Evolutionary conservation across 2,888 invertebrate genomes (phyloP).

Genomic region (Parochlus steinenii): DNA sequence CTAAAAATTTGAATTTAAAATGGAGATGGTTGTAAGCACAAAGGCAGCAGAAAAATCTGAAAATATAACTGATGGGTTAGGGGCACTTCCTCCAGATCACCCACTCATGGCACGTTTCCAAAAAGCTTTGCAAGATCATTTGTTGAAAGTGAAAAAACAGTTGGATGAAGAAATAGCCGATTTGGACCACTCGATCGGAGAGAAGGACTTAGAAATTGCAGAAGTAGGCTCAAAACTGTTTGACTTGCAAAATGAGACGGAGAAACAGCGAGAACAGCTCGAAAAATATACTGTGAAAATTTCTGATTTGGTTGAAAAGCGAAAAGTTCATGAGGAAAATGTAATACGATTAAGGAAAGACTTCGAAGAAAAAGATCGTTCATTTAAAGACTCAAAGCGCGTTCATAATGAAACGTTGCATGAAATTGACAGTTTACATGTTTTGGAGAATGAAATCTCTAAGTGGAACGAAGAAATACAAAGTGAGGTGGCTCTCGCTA

Average conservation of each 20-base stretch:
- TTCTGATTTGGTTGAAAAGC: constrained; percentile 23
- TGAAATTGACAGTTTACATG: constrained; percentile 24
- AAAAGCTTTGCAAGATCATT: constrained; percentile 44
- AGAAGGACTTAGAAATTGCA: constrained; percentile 24
- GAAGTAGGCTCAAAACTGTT: constrained; percentile 32
- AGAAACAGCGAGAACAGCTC: constrained; percentile 30
- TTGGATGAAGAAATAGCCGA: constrained; percentile 49
- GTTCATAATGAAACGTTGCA: constrained; percentile 22
- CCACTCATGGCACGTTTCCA: constrained; percentile 59
- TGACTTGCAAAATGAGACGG: constrained; percentile 33
- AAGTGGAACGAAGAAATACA: constrained; percentile 27
- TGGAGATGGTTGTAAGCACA: constrained; percentile 1
- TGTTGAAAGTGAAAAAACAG: constrained; percentile 44
- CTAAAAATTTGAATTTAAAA: no score
- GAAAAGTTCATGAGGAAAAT: constrained; percentile 25
- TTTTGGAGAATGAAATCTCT: constrained; percentile 23
- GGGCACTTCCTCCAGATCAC: constrained; percentile 51
- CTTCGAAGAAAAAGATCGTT: constrained; percentile 22
- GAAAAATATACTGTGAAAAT: constrained; percentile 31
- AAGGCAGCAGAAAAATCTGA: background rate
- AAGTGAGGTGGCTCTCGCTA: constrained; percentile 25
- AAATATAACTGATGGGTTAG: constrained; percentile 18
- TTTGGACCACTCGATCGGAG: constrained; percentile 34
- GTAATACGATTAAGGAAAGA: constrained; percentile 24
- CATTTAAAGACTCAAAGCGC: constrained; percentile 21